Evolutionary conservation across 2,797 vertebrate species (phyloP).

Genomic region (Sparus aurata): DNA sequence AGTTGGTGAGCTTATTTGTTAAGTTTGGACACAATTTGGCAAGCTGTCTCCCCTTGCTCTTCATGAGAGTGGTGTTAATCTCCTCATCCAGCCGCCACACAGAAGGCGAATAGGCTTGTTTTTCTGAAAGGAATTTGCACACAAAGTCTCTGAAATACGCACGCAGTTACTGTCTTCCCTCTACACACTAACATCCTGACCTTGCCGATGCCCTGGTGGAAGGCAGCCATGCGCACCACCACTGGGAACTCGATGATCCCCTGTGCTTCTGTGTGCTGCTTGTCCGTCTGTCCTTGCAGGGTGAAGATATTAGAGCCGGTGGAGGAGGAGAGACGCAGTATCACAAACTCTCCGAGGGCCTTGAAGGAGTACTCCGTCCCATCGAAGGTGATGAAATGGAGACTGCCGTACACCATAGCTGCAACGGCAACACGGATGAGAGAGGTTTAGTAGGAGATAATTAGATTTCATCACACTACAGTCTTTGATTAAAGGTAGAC

Average conservation of each 20-base stretch:
- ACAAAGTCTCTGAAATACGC: not conserved
- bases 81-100: not conserved
- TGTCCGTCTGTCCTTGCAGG: slow-evolving; percentile 85
- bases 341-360: slow-evolving; percentile 87
- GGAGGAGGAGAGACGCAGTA: slow-evolving; percentile 86
- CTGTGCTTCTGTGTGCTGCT: slow-evolving; percentile 66
- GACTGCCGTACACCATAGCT: slow-evolving; percentile 87
- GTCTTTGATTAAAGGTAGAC: not conserved
- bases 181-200: slow-evolving; percentile 68
- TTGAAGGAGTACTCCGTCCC: slow-evolving; percentile 87
- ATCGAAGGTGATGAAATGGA: slow-evolving; percentile 89
- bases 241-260: slow-evolving; percentile 77
- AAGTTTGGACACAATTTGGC: not conserved
- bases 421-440: not conserved
- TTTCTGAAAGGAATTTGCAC: not conserved
- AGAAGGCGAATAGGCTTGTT: not conserved
- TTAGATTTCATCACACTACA: not conserved
- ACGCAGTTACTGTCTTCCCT: slow-evolving; percentile 10
- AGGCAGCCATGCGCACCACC: slow-evolving; percentile 86
- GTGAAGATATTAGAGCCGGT: slow-evolving; percentile 89
- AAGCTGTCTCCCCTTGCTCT: not conserved
- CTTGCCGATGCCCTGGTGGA: slow-evolving; percentile 89
- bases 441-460: not conserved
- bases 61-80: not conserved
- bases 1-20: not conserved